These are phyloP conservation scores for Labrus mixtus DNA, from an alignment of 2,113 vertebrate genomes.

Conservation along the genomic window DNA sequence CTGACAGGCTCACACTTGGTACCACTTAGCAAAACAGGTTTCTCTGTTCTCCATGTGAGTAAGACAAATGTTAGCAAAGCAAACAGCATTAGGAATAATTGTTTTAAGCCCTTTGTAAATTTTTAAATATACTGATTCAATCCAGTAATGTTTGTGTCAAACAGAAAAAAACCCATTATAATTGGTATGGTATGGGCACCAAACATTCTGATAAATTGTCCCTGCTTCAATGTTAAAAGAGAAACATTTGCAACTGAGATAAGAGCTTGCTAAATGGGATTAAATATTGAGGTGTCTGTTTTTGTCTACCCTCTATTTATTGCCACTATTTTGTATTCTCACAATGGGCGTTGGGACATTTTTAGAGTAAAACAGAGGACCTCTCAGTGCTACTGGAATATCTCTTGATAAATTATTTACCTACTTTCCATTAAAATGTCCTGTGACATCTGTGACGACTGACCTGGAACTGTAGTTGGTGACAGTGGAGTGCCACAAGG, in stretches of 20 bases:
- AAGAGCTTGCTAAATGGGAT: conserved; percentile 24
- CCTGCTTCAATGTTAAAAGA: no score
- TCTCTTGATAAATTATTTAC: conserved; percentile 78
- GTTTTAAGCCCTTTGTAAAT: conserved; percentile 6
- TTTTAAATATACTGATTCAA: conserved; percentile 20
- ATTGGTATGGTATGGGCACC: no score
- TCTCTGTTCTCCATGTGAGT: background rate
- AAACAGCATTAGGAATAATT: conserved; percentile 3
- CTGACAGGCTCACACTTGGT: conserved; percentile 37
- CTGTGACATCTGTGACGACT: conserved; percentile 80
- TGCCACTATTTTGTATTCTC: conserved; percentile 41
- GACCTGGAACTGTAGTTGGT: conserved; percentile 57
- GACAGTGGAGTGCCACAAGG: conserved; percentile 68
- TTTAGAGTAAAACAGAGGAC: conserved; percentile 13
- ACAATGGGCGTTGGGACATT: conserved; percentile 31
- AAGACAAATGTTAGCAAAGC: conserved; percentile 12
- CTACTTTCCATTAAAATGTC: conserved; percentile 81
- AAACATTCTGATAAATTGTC: no score
- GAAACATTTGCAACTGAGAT: conserved; percentile 13
- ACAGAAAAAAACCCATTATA: no score
- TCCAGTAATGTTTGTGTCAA: no score
- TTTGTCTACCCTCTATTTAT: conserved; percentile 13
- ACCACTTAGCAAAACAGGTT: conserved; percentile 28
- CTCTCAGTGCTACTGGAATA: conserved; percentile 36
- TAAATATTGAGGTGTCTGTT: conserved; percentile 40